Evolutionary conservation across 2,797 vertebrate species (phyloP).

Genomic region (Alexandromys oeconomus): DNA sequence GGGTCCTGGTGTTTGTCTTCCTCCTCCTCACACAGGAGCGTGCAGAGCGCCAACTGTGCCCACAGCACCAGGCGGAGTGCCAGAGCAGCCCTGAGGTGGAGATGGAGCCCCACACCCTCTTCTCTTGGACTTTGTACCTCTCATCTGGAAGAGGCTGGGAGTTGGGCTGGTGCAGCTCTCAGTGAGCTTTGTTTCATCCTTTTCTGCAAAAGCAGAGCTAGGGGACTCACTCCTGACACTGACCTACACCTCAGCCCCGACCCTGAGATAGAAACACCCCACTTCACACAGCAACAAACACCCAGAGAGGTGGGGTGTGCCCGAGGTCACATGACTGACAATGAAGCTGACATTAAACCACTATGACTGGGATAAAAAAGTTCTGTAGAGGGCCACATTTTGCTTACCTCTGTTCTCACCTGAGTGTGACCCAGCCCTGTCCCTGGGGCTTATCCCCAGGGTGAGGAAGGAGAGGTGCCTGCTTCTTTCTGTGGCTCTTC

Average conservation of each 20-base stretch:
- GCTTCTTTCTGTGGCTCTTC: not conserved
- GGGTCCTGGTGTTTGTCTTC: not conserved
- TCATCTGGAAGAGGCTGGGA: not conserved
- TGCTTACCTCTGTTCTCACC: not conserved
- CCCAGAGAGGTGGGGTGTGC: not conserved
- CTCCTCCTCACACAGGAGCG: not conserved
- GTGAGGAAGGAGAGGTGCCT: too few relatives aligned
- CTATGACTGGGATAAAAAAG: rapidly evolving
- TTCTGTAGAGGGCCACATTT: not conserved
- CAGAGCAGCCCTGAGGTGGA: not conserved
- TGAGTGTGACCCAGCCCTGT: not conserved
- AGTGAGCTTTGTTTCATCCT: not conserved
- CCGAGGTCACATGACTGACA: not conserved
- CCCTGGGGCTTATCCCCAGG: rapidly evolving
- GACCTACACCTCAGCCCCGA: not conserved
- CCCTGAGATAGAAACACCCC: too few relatives aligned
- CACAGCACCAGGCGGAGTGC: not conserved
- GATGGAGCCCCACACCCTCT: not conserved
- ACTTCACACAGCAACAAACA: not conserved
- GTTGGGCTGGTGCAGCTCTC: not conserved
- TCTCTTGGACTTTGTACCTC: not conserved
- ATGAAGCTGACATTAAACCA: not conserved
- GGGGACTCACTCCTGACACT: not conserved
- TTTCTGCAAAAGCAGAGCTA: not conserved
- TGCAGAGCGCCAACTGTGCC: not conserved